These are phyloP conservation scores for Columba guinea DNA, from an alignment of 2,797 vertebrate species.

Conservation along the genomic window DNA sequence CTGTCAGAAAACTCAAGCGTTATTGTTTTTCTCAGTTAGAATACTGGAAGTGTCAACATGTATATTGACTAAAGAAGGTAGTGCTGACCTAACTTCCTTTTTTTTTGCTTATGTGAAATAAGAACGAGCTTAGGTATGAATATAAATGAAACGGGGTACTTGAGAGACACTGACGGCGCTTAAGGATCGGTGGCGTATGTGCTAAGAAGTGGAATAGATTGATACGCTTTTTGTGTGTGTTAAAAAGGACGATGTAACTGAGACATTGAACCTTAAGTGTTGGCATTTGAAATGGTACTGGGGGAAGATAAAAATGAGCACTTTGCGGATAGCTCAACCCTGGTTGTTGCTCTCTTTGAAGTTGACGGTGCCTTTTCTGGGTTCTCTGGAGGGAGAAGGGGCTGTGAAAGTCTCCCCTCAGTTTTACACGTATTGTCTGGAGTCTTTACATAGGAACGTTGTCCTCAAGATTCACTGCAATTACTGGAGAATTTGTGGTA, in stretches of 20 bases:
- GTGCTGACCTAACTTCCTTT: neutral
- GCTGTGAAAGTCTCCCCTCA: neutral
- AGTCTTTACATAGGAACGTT: neutral
- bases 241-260: neutral
- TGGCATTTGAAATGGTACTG: neutral
- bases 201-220: neutral
- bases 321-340: neutral
- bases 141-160: neutral
- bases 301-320: neutral
- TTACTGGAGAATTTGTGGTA: neutral
- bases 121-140: neutral
- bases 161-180: accelerated
- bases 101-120: neutral
- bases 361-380: neutral
- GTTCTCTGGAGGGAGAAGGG: neutral
- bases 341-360: neutral
- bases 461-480: neutral
- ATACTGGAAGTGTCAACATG: neutral
- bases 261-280: neutral
- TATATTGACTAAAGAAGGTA: neutral
- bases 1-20: neutral
- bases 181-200: neutral
- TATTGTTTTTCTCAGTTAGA: neutral
- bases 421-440: neutral
- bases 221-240: neutral